Percentiles rank a stretch among this genome's conserved stretches.
Conservation (phyloP, 2,113 vertebrate genomes). For the Cricetomys ansorgei region DNA sequence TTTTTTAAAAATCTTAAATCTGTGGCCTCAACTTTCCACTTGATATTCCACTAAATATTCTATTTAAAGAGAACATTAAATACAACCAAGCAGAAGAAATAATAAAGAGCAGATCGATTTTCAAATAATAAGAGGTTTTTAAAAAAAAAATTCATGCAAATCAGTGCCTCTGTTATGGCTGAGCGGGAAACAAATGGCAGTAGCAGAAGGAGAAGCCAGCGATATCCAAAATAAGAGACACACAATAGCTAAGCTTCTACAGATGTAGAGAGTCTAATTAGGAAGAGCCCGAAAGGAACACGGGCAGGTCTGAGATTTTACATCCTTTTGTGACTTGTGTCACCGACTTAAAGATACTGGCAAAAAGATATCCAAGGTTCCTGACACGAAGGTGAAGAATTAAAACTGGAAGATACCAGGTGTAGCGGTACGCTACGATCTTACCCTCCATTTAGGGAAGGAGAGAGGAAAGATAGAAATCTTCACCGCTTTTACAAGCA, state of each 20-base stretch:
- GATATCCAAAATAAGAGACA: neutral
- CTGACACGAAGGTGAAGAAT: neutral
- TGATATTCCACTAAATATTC: neutral
- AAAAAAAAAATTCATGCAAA: neutral
- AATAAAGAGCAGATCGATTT: neutral
- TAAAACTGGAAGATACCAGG: neutral
- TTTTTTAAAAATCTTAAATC: neutral
- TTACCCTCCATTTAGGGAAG: no score
- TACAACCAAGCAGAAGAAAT: neutral
- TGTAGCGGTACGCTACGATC: no score
- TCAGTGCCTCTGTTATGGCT: neutral
- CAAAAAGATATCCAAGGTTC: neutral
- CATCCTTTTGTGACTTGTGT: neutral
- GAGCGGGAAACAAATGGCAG: neutral
- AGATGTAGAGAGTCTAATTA: neutral
- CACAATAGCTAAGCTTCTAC: neutral
- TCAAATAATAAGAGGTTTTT: neutral
- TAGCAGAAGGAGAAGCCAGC: neutral
- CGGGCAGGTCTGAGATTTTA: neutral
- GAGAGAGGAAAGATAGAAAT: no score
- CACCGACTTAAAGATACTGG: neutral
- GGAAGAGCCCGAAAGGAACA: neutral
- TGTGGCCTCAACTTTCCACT: neutral
- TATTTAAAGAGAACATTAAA: constrained; percentile 35
- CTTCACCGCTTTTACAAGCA: no score